Percentiles rank a stretch among this genome's conserved stretches.
Conservation (phyloP, 2,113 vertebrate species). For the Ceyx melanurus region DNA sequence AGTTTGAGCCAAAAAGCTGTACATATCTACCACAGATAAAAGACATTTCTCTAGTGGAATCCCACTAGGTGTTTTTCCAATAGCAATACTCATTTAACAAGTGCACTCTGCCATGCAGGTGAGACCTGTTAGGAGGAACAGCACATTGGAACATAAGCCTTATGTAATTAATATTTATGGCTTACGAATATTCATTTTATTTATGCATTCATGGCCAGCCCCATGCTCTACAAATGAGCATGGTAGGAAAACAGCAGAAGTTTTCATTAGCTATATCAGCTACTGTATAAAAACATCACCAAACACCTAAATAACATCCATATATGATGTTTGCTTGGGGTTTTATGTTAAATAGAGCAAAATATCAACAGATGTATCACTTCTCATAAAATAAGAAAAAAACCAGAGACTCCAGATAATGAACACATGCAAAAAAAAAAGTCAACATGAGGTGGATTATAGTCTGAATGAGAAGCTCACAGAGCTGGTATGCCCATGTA, state of each 20-base stretch:
- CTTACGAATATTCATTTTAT: conserved; percentile 75
- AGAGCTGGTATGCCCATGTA: not conserved
- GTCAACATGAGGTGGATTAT: not conserved
- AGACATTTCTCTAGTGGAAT: conserved; percentile 66
- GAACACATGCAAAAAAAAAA: not conserved
- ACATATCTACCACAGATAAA: conserved; percentile 60
- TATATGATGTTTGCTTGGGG: not conserved
- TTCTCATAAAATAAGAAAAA: not conserved
- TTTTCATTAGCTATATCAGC: not conserved
- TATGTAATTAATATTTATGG: conserved; percentile 77
- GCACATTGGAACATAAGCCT: conserved; percentile 64
- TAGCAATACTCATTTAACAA: conserved; percentile 76
- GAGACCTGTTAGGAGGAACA: conserved; percentile 70
- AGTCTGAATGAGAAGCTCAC: not conserved
- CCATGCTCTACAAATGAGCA: conserved; percentile 14
- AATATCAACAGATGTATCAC: not conserved
- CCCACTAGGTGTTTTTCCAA: conserved; percentile 71
- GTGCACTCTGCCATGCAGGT: conserved; percentile 73
- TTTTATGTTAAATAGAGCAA: not conserved
- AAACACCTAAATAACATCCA: not conserved
- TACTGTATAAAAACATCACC: not conserved
- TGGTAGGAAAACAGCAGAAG: conserved; percentile 53
- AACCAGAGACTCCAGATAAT: not conserved
- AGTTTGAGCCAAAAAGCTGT: conserved; percentile 57
- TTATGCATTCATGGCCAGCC: conserved; percentile 63